Conservation (phyloP, 2,888 invertebrate genomes). For the Hypselothyrea guttata region DNA sequence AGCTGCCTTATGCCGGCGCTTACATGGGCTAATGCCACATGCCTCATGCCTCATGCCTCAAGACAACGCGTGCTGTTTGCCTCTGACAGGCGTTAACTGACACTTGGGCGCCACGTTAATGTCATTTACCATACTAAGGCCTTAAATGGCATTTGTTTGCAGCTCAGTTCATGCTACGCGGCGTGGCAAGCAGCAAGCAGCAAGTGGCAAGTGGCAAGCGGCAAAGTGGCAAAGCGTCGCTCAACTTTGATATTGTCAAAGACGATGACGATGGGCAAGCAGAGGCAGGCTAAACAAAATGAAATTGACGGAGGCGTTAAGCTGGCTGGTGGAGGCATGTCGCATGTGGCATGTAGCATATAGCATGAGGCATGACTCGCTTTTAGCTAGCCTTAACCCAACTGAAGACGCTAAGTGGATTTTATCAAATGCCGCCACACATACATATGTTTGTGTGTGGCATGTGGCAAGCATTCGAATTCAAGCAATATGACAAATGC, state of each 20-base stretch:
- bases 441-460: slow-evolving; percentile 10
- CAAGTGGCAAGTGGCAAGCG: slow-evolving; percentile 29
- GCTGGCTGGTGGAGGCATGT: not conserved
- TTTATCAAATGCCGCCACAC: slow-evolving; percentile 50
- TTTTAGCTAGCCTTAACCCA: slow-evolving; percentile 18
- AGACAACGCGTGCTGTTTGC: slow-evolving; percentile 37
- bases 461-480: slow-evolving; percentile 16
- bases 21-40: not conserved
- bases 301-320: slow-evolving; percentile 30
- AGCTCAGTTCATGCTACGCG: slow-evolving; percentile 25
- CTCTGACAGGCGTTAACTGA: slow-evolving; percentile 71
- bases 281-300: slow-evolving; percentile 37
- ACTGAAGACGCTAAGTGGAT: slow-evolving; percentile 55
- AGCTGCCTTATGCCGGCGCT: not conserved
- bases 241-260: slow-evolving; percentile 61
- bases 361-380: not conserved
- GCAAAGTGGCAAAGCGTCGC: slow-evolving; percentile 34
- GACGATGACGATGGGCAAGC: slow-evolving; percentile 22
- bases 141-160: slow-evolving; percentile 74
- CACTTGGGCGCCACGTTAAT: slow-evolving; percentile 69
- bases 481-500: slow-evolving; percentile 34
- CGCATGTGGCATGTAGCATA: not conserved
- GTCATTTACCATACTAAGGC: slow-evolving; percentile 72
- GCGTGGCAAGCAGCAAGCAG: slow-evolving; percentile 8
- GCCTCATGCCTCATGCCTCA: slow-evolving; percentile 7